These are phyloP conservation scores for Drosophila nannoptera DNA, from an alignment of 1,140 invertebrate species.

Conservation along the genomic window DNA sequence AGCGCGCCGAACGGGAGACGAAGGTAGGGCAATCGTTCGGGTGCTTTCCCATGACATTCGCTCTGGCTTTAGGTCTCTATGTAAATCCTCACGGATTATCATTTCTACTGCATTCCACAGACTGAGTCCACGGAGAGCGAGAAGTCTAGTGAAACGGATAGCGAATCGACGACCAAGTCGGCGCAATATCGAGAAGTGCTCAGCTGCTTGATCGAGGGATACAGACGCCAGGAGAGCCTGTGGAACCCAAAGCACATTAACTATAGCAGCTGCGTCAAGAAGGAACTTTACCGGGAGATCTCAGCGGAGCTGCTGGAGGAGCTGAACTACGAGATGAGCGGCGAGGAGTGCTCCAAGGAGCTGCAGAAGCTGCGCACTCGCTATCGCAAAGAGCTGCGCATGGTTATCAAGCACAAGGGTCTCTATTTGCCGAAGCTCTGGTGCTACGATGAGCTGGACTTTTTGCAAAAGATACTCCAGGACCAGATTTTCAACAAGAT, in stretches of 20 bases:
- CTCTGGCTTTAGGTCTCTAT: too few relatives aligned
- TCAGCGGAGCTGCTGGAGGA: conserved; percentile 59
- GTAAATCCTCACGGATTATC: too few relatives aligned
- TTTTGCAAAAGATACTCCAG: conserved; percentile 63
- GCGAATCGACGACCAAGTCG: conserved; percentile 57
- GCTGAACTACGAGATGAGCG: conserved; percentile 58
- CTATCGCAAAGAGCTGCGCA: conserved; percentile 69
- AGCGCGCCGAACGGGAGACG: conserved; percentile 58
- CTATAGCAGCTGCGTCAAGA: conserved; percentile 60
- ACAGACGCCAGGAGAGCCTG: conserved; percentile 58
- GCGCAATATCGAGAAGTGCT: conserved; percentile 61
- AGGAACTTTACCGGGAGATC: conserved; percentile 61
- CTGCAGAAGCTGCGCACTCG: conserved; percentile 68
- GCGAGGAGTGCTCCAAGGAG: conserved; percentile 68
- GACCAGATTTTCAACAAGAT: conserved; percentile 67
- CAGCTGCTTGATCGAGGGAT: conserved; percentile 60
- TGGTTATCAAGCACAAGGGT: conserved; percentile 71
- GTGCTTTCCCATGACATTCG: not conserved
- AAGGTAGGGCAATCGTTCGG: conserved; percentile 40
- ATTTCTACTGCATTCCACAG: conserved; percentile 11
- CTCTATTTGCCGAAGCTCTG: conserved; percentile 71
- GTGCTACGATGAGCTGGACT: conserved; percentile 74
- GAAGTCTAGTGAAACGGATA: conserved; percentile 66
- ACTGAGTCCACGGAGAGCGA: conserved; percentile 60
- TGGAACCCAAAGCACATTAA: conserved; percentile 71